Percentiles rank a stretch among this genome's conserved stretches.
phyloP scores from a whole-genome alignment of 2,797 vertebrate genomes.

The Spea hammondii region DNA sequence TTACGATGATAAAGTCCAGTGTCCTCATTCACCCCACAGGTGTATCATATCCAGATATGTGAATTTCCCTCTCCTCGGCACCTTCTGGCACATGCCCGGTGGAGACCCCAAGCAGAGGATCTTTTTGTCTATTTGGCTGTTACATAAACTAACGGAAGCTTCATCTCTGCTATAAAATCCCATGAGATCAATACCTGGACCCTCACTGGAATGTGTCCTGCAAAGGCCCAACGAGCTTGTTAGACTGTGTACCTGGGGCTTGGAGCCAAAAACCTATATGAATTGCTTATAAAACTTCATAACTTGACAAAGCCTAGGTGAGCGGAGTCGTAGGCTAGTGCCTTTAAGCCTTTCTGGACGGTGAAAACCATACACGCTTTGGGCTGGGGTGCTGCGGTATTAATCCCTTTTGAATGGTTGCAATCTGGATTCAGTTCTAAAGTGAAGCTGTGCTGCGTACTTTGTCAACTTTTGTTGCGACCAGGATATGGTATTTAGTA shows the following conservation, averaged over 20 bases:
- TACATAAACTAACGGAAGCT: not conserved
- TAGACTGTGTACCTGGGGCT: not conserved
- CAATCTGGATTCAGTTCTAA: not conserved
- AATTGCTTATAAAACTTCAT: not conserved
- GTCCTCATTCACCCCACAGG: not conserved
- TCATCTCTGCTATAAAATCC: not conserved
- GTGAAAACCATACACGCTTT: not conserved
- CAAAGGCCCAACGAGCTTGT: not conserved
- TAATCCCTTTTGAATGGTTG: not conserved
- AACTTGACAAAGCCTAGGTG: not conserved
- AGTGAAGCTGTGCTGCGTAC: not conserved
- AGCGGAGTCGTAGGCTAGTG: not conserved
- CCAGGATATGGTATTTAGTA: too few species aligned
- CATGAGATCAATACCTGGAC: not conserved
- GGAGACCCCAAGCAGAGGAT: not conserved
- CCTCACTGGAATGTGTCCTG: not conserved
- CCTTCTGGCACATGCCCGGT: not conserved
- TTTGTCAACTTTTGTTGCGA: not conserved
- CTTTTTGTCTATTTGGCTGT: not conserved
- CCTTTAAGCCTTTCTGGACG: not conserved
- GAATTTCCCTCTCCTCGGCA: not conserved
- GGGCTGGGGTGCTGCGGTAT: not conserved
- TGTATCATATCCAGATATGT: not conserved
- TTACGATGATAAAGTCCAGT: not conserved
- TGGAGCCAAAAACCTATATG: not conserved